Evolutionary conservation across 2,888 invertebrate genomes (phyloP).

Genomic region (Rotaria macrura): DNA sequence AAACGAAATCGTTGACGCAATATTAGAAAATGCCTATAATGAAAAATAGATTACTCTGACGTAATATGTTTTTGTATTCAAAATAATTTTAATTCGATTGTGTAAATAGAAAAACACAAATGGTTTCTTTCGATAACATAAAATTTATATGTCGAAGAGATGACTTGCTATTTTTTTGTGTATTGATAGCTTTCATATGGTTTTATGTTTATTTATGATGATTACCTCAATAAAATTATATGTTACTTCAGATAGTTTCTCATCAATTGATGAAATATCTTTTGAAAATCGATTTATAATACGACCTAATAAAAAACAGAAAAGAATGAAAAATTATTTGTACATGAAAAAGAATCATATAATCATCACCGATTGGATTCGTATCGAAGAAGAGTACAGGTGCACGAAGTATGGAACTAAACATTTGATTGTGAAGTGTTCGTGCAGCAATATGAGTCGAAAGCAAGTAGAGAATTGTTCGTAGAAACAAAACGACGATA

Average conservation of each 20-base stretch:
- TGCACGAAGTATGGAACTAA: slow-evolving; percentile 66
- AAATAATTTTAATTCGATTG: no score
- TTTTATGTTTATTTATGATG: no score
- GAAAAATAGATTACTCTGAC: no score
- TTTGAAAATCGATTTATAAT: slow-evolving; percentile 34
- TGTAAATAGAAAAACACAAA: no score
- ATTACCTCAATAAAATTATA: slow-evolving; percentile 29
- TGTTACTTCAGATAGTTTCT: slow-evolving; percentile 22
- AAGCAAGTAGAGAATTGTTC: not conserved
- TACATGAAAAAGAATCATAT: no score
- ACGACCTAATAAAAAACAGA: slow-evolving; percentile 36
- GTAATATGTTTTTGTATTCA: no score
- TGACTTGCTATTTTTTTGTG: no score
- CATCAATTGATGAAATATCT: slow-evolving; percentile 32
- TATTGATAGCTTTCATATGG: no score
- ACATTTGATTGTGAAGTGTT: slow-evolving; percentile 71
- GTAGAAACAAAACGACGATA: not conserved
- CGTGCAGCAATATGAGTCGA: slow-evolving; percentile 56
- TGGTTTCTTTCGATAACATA: no score
- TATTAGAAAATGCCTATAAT: not conserved
- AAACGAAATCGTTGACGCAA: not conserved
- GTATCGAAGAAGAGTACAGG: slow-evolving; percentile 76
- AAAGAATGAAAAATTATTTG: no score
- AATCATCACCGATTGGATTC: slow-evolving; percentile 66
- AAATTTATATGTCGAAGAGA: no score